These are phyloP conservation scores for Macrochelys suwanniensis DNA, from an alignment of 2,797 vertebrate species.

Conservation along the genomic window DNA sequence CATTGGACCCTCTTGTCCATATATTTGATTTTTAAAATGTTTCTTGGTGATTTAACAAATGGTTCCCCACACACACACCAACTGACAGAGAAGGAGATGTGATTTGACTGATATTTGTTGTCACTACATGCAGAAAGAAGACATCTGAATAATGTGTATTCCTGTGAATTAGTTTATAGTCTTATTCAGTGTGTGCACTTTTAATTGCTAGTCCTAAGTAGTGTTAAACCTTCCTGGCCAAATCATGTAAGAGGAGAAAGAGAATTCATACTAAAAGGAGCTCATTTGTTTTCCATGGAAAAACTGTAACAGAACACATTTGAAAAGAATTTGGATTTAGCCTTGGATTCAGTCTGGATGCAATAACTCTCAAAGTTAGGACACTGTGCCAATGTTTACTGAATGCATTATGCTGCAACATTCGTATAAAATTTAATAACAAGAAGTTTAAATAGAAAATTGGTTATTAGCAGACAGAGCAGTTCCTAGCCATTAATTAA, in stretches of 20 bases:
- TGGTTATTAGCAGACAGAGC: background rate
- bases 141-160: background rate
- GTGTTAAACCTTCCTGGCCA: background rate
- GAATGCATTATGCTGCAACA: background rate
- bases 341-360: background rate
- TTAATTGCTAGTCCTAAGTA: background rate
- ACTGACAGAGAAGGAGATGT: constrained; percentile 48
- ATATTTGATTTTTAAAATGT: constrained; percentile 47
- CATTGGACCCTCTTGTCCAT: constrained; percentile 51
- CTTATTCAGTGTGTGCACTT: background rate
- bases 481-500: background rate
- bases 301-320: background rate
- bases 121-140: constrained; percentile 16
- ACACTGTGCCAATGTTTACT: background rate
- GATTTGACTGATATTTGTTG: constrained; percentile 31
- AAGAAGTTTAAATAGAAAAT: background rate
- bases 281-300: background rate
- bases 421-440: background rate
- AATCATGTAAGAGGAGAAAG: background rate
- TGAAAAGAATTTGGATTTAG: background rate
- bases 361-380: background rate
- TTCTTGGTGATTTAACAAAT: constrained; percentile 52
- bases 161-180: background rate
- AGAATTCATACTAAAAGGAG: background rate
- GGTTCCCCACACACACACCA: constrained; percentile 41